phyloP scores from a whole-genome alignment of 2,888 invertebrate genomes.

The Nomada lathburiana region DNA sequence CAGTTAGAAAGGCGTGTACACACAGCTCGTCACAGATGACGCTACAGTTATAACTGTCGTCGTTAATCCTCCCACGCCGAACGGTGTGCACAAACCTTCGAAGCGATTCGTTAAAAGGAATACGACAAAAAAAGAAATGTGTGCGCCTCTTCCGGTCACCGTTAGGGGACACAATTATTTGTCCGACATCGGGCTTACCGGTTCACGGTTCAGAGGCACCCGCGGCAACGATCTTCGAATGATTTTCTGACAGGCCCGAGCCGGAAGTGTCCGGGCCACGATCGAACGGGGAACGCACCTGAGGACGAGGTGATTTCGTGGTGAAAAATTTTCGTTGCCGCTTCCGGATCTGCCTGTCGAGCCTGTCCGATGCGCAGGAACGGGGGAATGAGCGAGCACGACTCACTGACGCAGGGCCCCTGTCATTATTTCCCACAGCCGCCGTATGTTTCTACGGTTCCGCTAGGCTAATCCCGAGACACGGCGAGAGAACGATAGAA shows the following conservation, averaged over 20 bases:
- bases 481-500: constrained; percentile 53
- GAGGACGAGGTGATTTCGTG: constrained; percentile 69
- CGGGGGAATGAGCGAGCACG: constrained; percentile 55
- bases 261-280: constrained; percentile 57
- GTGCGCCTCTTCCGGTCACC: constrained; percentile 66
- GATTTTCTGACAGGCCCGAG: constrained; percentile 43
- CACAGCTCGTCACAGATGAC: neutral
- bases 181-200: constrained; percentile 60
- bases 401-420: constrained; percentile 69
- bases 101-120: too few species aligned
- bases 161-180: constrained; percentile 57
- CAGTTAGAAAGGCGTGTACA: too few species aligned
- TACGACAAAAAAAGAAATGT: constrained; percentile 36
- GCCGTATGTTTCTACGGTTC: constrained; percentile 83
- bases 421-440: constrained; percentile 82
- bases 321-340: constrained; percentile 73
- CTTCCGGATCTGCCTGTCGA: constrained; percentile 73
- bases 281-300: constrained; percentile 51
- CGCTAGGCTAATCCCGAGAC: constrained; percentile 71
- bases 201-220: constrained; percentile 68
- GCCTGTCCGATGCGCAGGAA: constrained; percentile 60
- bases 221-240: constrained; percentile 43
- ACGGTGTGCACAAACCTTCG: constrained; percentile 14
- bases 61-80: constrained; percentile 9
- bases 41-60: neutral